Evolutionary conservation across 2,888 invertebrate species (phyloP).

Genomic region (Neoitamus cyanurus): DNA sequence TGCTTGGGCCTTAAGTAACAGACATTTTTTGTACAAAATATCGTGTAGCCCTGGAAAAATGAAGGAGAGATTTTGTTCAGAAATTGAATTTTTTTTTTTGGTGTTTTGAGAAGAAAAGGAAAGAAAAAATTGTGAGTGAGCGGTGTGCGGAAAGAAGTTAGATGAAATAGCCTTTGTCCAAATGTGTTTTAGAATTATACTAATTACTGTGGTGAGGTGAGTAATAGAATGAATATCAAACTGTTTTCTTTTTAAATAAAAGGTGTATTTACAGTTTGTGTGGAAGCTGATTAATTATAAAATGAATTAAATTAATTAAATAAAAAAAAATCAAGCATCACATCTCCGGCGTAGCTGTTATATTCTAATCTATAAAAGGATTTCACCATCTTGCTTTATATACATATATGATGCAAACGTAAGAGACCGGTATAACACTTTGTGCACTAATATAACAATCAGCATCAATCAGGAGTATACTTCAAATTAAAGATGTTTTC

Average conservation of each 20-base stretch:
- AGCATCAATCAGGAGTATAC: neutral
- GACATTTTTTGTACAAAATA: conserved; percentile 38
- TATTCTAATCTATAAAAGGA: too few species aligned
- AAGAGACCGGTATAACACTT: neutral
- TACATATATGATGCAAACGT: neutral
- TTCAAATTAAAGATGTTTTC: neutral
- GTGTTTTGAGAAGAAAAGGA: neutral
- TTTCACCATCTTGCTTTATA: neutral
- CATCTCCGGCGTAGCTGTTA: too few species aligned
- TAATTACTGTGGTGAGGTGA: neutral
- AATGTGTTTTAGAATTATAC: neutral
- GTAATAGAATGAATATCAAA: neutral
- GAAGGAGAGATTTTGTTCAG: neutral
- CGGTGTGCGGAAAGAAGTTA: neutral
- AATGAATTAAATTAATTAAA: too few species aligned
- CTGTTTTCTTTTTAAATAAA: too few species aligned
- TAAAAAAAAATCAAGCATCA: too few species aligned
- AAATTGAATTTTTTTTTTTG: neutral
- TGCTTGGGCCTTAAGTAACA: conserved; percentile 33
- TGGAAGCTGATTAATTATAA: too few species aligned
- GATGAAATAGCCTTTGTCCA: neutral
- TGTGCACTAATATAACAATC: neutral
- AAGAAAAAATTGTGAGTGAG: neutral
- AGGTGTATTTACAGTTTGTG: too few species aligned
- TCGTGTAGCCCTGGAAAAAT: conserved; percentile 31